phyloP scores from a whole-genome alignment of 2,113 vertebrate species.

The Forbesichthys papilliferus region DNA sequence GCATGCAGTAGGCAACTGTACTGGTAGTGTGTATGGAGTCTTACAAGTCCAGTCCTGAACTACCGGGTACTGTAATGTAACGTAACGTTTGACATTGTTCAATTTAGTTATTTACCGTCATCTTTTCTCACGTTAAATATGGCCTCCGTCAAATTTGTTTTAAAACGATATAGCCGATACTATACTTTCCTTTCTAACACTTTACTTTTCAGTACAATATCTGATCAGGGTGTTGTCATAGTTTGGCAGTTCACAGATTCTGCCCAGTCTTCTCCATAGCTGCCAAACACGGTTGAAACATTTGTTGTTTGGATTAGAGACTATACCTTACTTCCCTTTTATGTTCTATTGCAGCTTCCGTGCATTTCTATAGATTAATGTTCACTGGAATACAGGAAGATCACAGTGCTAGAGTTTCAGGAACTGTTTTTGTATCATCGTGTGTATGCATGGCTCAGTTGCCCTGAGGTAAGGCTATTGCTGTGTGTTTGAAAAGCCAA shows the following conservation, averaged over 20 bases:
- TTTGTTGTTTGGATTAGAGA: no score
- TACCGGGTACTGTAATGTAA: no score
- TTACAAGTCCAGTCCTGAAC: no score
- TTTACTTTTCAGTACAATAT: no score
- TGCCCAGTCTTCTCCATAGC: no score
- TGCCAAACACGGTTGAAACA: no score
- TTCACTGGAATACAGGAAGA: neutral
- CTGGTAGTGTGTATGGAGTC: no score
- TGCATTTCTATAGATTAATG: neutral
- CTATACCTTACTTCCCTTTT: no score
- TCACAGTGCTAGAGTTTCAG: neutral
- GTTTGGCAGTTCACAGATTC: no score
- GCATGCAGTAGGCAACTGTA: no score
- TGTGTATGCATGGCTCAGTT: neutral
- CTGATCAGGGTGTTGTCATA: no score
- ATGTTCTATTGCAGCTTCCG: neutral
- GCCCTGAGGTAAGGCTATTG: slow-evolving; percentile 22
- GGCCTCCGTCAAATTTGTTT: neutral
- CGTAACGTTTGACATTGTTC: no score
- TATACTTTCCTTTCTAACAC: neutral
- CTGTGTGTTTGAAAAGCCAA: slow-evolving; percentile 58
- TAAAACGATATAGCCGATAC: neutral
- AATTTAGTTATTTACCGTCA: neutral
- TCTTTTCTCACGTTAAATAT: neutral
- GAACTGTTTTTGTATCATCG: neutral